Percentiles rank a stretch among this genome's conserved stretches.
These are phyloP conservation scores for Ostrea denselamellosa DNA, from an alignment of 1,140 invertebrate genomes.

Conservation along the genomic window DNA sequence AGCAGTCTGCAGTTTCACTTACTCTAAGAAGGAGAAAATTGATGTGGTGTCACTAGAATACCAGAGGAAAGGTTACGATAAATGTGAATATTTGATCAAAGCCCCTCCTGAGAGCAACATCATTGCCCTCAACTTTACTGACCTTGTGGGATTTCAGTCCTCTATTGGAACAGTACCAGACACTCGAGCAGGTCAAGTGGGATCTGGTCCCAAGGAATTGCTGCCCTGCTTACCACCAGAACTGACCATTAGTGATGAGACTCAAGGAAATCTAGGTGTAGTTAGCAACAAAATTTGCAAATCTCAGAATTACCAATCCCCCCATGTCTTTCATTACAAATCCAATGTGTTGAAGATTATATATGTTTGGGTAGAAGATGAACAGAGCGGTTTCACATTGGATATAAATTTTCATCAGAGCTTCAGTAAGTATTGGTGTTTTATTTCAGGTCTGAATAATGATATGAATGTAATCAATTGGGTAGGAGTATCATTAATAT, in stretches of 20 bases:
- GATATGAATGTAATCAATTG: too few relatives aligned
- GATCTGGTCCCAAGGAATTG: slow-evolving; percentile 1
- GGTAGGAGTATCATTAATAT: too few relatives aligned
- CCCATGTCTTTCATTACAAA: slow-evolving; percentile 69
- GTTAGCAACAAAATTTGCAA: slow-evolving; percentile 61
- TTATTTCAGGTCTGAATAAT: background rate
- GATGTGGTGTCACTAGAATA: slow-evolving; percentile 64
- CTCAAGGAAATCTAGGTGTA: slow-evolving; percentile 43
- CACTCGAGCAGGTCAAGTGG: slow-evolving; percentile 5
- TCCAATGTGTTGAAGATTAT: slow-evolving; percentile 66
- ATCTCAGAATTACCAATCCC: slow-evolving; percentile 59
- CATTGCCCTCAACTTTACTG: slow-evolving; percentile 67
- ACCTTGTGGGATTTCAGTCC: slow-evolving; percentile 65
- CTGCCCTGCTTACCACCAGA: slow-evolving; percentile 61
- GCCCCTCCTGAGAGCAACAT: slow-evolving; percentile 61
- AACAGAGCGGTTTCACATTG: slow-evolving; percentile 68
- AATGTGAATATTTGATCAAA: slow-evolving; percentile 66
- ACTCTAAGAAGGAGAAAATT: slow-evolving; percentile 65
- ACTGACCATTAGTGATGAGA: slow-evolving; percentile 56
- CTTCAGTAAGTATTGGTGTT: slow-evolving; percentile 57
- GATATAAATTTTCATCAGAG: slow-evolving; percentile 66
- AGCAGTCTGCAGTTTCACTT: slow-evolving; percentile 72
- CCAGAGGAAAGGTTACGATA: slow-evolving; percentile 63
- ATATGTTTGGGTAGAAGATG: slow-evolving; percentile 65
- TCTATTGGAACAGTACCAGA: slow-evolving; percentile 43